Evolutionary conservation across 1,140 invertebrate species (phyloP), one percentile per base, ranked within the genome.

Genomic region (Acromyrmex heyeri): DNA sequence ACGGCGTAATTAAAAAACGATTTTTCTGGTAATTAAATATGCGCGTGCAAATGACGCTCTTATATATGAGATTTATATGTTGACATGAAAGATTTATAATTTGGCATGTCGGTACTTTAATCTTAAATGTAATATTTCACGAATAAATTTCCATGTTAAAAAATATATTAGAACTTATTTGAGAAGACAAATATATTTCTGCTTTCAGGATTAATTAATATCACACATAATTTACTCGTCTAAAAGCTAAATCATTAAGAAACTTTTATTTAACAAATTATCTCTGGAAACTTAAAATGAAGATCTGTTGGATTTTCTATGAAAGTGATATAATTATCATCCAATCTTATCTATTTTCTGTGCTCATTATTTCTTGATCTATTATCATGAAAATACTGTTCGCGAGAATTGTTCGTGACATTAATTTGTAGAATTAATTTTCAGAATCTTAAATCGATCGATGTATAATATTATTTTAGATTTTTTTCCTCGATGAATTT

Each of bases 11-110:
- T 75, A 62, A 83, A 83, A 70, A 16, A 16, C 8, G 12, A 50
- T 83, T 61, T 82, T 61, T 73, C 34, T 61, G 48, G 21, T 69
- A 81, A 81, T 81, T 81, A 81, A 81, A 70, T 70, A 34, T 55
- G 34, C 78, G 21, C 64, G 48, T 21, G 7, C 16, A 69, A 78
- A 65, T 30, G 12, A 34, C 61, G 7, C 48, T 30, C 64, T 79
- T 79, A 30, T 67, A 48, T 27, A 14, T 62, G 48, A 21, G 48
- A 79, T n/a, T 5, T n/a, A 2, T 30, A 53, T 18, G 30, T 24
- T 69, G 34, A 8, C 34, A 38, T 38, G 6, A 38, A 38, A 38
- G 34, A 38, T 38, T 34, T 53, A 21, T 18, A 38, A 76, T 75
- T 61, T 61, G n/a, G 34, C 14, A 24, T 61, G 55, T 55, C 27